These are phyloP conservation scores for Strix aluco DNA, from an alignment of 2,113 vertebrate genomes.

Conservation along the genomic window DNA sequence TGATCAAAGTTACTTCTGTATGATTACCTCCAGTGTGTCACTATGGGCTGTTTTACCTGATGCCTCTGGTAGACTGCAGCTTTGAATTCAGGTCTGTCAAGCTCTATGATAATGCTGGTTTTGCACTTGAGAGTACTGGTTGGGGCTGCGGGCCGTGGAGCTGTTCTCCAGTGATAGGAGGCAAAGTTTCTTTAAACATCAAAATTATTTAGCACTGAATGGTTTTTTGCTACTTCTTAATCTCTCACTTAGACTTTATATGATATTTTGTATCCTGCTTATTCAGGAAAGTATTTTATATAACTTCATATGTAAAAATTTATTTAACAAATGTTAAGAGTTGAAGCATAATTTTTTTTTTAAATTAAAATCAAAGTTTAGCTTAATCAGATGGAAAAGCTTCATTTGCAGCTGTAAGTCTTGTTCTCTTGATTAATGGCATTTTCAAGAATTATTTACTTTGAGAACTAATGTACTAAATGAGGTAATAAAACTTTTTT, in stretches of 20 bases:
- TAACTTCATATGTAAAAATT: neutral
- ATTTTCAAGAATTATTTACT: neutral
- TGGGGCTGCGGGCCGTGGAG: neutral
- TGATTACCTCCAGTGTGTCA: neutral
- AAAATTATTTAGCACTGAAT: neutral
- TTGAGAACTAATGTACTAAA: neutral
- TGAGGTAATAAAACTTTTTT: neutral
- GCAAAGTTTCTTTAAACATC: neutral
- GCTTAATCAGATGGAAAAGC: neutral
- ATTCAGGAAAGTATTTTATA: neutral
- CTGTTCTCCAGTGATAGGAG: neutral
- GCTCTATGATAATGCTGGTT: accelerated
- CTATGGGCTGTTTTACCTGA: neutral
- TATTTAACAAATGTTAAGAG: neutral
- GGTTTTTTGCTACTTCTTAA: neutral
- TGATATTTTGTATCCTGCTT: neutral
- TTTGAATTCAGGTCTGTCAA: neutral
- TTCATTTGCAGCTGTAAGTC: neutral
- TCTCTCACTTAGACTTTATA: neutral
- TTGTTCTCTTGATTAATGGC: neutral
- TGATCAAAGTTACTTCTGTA: neutral
- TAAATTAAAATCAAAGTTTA: neutral
- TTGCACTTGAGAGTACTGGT: neutral
- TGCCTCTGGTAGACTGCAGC: neutral
- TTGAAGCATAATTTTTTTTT: neutral